Percentiles rank a stretch among this genome's conserved stretches.
Evolutionary conservation across 2,797 vertebrate genomes (phyloP).

Genomic region (Megaceryle alcyon): DNA sequence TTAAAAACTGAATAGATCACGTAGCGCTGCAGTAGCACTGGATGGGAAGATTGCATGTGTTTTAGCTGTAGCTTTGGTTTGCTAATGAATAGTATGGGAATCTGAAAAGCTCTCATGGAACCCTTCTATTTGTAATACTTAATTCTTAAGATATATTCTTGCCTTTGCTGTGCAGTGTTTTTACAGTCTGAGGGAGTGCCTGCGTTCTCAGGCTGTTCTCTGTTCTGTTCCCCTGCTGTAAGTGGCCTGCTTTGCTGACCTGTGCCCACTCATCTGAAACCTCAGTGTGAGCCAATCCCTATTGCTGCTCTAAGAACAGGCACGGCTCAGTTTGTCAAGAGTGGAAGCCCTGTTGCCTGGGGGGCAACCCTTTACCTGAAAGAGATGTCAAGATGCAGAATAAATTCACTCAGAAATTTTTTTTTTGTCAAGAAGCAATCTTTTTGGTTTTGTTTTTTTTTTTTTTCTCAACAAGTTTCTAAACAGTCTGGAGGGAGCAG

Average conservation of each 20-base stretch:
- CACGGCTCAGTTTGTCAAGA: not conserved
- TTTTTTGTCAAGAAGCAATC: not conserved
- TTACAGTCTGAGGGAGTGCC: slow-evolving; percentile 16
- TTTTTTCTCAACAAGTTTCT: not conserved
- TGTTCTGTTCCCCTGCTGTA: not conserved
- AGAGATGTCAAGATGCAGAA: not conserved
- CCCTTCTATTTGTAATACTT: not conserved
- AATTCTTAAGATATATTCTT: not conserved
- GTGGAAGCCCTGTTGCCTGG: not conserved
- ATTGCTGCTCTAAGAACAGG: not conserved
- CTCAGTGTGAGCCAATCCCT: not conserved
- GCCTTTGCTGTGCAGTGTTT: slow-evolving; percentile 34
- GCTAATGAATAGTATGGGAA: not conserved
- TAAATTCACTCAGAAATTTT: not conserved
- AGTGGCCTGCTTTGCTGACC: slow-evolving; percentile 13
- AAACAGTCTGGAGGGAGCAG: not conserved
- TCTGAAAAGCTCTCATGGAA: not conserved
- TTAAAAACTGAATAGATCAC: not conserved
- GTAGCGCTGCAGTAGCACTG: not conserved
- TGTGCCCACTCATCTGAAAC: not conserved
- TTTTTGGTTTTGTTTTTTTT: too few relatives aligned
- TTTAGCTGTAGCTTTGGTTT: not conserved
- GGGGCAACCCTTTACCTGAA: not conserved
- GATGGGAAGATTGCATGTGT: not conserved
- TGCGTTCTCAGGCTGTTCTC: not conserved